Evolutionary conservation across 2,888 invertebrate species (phyloP).

Genomic region (Taenaris catops): DNA sequence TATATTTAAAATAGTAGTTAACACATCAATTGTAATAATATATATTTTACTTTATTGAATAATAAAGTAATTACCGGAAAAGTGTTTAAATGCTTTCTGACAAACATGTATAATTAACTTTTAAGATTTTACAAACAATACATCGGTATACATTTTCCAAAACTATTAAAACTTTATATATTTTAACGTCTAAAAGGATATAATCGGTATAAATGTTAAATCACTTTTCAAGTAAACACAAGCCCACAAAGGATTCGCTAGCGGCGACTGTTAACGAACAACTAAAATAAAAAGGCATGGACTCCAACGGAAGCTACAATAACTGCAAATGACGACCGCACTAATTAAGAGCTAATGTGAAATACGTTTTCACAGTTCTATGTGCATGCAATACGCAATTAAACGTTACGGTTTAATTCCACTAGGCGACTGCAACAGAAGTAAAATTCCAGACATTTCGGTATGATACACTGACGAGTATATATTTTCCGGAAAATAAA

Average conservation of each 20-base stretch:
- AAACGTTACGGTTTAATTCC: neutral
- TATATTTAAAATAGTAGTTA: conserved; percentile 56
- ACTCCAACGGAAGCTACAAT: conserved; percentile 8
- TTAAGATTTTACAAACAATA: conserved; percentile 15
- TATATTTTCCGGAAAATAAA: conserved; percentile 7
- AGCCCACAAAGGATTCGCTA: conserved; percentile 39
- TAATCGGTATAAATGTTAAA: conserved; percentile 29
- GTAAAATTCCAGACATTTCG: no score
- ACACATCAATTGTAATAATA: conserved; percentile 52
- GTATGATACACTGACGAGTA: conserved; percentile 8
- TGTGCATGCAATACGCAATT: neutral
- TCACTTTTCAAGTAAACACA: conserved; percentile 34
- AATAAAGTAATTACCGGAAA: conserved; percentile 42
- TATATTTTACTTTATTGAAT: conserved; percentile 28
- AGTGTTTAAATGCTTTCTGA: conserved; percentile 61
- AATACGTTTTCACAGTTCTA: conserved; percentile 2
- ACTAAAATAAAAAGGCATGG: conserved; percentile 11
- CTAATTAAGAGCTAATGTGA: conserved; percentile 5
- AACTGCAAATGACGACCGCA: conserved; percentile 6
- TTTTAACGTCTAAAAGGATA: conserved; percentile 20
- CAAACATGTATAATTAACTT: conserved; percentile 27
- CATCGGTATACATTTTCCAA: conserved; percentile 24
- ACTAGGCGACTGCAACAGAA: conserved; percentile 8
- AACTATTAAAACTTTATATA: conserved; percentile 23
- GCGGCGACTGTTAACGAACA: conserved; percentile 42